These are phyloP conservation scores for Hydrocynus forskahlii DNA, from an alignment of 2,797 vertebrate species.

Conservation along the genomic window DNA sequence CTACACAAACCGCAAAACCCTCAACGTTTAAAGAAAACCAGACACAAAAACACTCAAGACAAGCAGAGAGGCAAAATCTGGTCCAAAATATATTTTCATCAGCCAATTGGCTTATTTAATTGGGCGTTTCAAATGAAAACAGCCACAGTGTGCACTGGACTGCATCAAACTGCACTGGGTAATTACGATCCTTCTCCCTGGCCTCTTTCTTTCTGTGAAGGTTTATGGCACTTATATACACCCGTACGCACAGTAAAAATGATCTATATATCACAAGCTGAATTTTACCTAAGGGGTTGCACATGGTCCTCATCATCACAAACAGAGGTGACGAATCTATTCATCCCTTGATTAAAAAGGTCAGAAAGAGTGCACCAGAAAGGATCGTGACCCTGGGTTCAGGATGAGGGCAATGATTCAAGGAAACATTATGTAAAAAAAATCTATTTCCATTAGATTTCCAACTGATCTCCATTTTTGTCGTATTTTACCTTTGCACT, in stretches of 20 bases:
- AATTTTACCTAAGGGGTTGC: slow-evolving; percentile 45
- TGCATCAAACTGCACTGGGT: slow-evolving; percentile 14
- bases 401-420: not conserved
- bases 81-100: slow-evolving; percentile 32
- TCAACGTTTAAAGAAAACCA: slow-evolving; percentile 6
- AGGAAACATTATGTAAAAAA: too few species aligned
- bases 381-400: not conserved
- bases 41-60: not conserved
- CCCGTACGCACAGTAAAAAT: slow-evolving; percentile 22
- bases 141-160: slow-evolving; percentile 16
- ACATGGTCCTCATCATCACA: slow-evolving; percentile 20
- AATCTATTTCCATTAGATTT: too few species aligned
- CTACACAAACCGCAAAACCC: not conserved
- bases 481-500: too few species aligned
- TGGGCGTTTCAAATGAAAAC: slow-evolving; percentile 40
- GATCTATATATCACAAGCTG: slow-evolving; percentile 43
- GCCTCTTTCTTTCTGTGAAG: slow-evolving; percentile 15
- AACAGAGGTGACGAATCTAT: not conserved
- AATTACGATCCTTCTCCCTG: not conserved
- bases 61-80: slow-evolving; percentile 2
- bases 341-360: slow-evolving; percentile 8
- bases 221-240: slow-evolving; percentile 37
- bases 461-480: too few species aligned
- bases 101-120: slow-evolving; percentile 38
- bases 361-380: not conserved